Conservation (phyloP, 2,113 vertebrate species). For the Syrrhaptes paradoxus region DNA sequence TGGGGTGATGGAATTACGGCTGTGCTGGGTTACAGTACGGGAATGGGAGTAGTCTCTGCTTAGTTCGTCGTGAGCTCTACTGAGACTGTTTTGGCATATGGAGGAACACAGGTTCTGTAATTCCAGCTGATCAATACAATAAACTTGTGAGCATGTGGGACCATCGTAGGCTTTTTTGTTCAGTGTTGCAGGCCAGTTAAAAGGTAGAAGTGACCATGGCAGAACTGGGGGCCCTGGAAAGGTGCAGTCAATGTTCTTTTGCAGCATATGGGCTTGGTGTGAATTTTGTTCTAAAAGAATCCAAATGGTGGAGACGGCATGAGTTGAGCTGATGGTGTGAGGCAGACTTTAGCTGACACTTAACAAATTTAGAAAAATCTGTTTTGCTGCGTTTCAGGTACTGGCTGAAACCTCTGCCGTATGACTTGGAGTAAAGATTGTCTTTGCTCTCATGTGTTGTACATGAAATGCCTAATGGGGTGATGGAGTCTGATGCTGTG, state of each 20-base stretch:
- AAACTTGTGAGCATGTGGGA: background rate
- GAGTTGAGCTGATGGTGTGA: background rate
- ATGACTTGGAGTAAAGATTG: background rate
- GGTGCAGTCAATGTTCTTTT: background rate
- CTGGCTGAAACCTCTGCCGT: background rate
- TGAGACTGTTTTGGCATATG: background rate
- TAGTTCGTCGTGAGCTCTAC: background rate
- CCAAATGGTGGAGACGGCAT: background rate
- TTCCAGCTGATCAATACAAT: background rate
- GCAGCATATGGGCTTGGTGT: background rate
- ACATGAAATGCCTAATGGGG: background rate
- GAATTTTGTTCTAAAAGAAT: conserved; percentile 53
- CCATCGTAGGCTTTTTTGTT: background rate
- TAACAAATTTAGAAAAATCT: background rate
- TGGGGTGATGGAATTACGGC: background rate
- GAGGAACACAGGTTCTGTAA: background rate
- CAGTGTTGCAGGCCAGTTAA: background rate
- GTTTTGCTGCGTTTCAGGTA: background rate
- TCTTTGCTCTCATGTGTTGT: background rate
- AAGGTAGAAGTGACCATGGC: background rate
- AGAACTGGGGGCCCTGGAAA: background rate
- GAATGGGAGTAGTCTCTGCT: background rate
- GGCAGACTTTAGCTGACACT: background rate
- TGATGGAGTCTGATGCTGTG: background rate
- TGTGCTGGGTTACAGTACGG: background rate